Base-by-base conservation (phyloP, 92 coral and sea anemone genomes). In the Pocillopora meandrina region DNA sequence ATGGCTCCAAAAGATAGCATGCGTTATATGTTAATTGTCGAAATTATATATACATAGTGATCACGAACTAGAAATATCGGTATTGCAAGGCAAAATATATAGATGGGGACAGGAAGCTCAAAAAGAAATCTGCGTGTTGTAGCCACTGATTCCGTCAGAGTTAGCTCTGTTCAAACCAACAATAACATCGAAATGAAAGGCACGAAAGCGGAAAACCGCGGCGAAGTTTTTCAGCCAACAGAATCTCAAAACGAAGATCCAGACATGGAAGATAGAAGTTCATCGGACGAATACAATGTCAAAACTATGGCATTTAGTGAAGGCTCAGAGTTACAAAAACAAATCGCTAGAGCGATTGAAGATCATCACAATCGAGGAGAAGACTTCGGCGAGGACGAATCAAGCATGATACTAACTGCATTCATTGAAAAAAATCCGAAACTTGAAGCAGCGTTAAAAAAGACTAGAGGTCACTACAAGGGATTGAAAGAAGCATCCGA, bases 401-500 rank as follows among this genome's bases (percentile, higher is more conserved):
- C 67, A 63, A 4, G 23, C 31, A 21, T 63, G 47, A 23, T 75
- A 31, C 65, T 75, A 56, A 13, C 65, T 75, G 56, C 65, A 11
- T 75, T 57, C 66, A 19, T 42, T 11, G 79, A 57, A 58, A 57
- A 75, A 57, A 56, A 75, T 75, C 79, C 79, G 61, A 34, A 26
- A 5, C 60, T 75, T 56, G 23, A 33, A 26, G 8, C 65, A 15
- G 61, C 34, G 26, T 75, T 75, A 13, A 75, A 10, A 5, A 18
- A 12, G 33, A 75, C 49, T 2, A 17, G 58, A 4, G 79, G 23
- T 12, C 33, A 75, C 56, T 75, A 56, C 17, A 36, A 56, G 36
- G 79, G 42, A 21, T 75, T 75, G 35, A 75, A 75, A 21, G 66
- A 57, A 20, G 79, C 79, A 10, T 26, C 56, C 11, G 66, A 56